These are phyloP conservation scores for Dynastes tityus DNA, from an alignment of 2,888 invertebrate species.

Conservation along the genomic window DNA sequence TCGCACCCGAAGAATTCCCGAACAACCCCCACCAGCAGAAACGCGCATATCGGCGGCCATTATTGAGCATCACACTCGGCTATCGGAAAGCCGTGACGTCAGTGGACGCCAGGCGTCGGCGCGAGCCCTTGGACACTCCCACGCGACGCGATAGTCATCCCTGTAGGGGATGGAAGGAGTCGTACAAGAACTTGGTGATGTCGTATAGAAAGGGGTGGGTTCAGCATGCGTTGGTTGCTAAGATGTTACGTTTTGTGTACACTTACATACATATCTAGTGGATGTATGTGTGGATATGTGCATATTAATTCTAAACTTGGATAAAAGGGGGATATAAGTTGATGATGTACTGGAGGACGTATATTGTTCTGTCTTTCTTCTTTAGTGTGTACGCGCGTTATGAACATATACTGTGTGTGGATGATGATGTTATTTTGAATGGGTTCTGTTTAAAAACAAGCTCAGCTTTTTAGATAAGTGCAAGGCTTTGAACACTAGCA, in stretches of 20 bases:
- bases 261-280: too few species aligned
- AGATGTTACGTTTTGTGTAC: constrained; percentile 9
- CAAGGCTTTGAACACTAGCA: too few species aligned
- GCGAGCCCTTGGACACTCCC: constrained; percentile 66
- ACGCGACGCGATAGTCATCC: constrained; percentile 17
- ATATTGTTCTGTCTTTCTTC: too few species aligned
- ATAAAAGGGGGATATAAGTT: too few species aligned
- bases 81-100: constrained; percentile 69
- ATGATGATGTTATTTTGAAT: too few species aligned
- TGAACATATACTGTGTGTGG: too few species aligned
- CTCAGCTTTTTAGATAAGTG: too few species aligned
- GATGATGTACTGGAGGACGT: too few species aligned
- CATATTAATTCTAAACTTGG: too few species aligned
- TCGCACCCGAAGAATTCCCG: constrained; percentile 13
- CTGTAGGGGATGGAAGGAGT: background rate
- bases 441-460: too few species aligned
- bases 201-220: background rate
- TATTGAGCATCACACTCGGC: constrained; percentile 72
- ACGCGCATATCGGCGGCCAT: constrained; percentile 67
- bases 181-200: background rate
- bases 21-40: background rate
- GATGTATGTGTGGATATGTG: too few species aligned
- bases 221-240: background rate
- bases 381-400: too few species aligned
- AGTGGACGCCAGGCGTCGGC: constrained; percentile 68